These are phyloP conservation scores for Drosophila pruinosa DNA, from an alignment of 1,140 invertebrate genomes.

Conservation along the genomic window DNA sequence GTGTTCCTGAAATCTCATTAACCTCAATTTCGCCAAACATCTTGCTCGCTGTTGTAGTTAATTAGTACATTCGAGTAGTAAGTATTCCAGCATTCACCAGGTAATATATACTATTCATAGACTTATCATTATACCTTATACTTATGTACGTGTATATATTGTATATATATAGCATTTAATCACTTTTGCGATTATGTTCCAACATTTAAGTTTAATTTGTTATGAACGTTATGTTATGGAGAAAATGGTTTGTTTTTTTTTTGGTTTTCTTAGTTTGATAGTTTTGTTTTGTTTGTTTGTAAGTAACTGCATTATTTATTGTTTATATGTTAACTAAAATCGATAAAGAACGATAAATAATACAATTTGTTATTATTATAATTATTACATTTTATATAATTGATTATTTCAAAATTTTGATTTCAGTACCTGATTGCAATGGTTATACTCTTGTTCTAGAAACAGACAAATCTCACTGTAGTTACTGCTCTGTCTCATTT, in stretches of 20 bases:
- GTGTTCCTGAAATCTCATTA: conserved; percentile 22
- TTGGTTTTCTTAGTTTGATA: not conserved
- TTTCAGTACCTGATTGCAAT: conserved; percentile 78
- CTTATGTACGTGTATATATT: not conserved
- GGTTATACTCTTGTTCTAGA: conserved; percentile 41
- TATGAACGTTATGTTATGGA: conserved; percentile 8
- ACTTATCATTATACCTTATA: not conserved
- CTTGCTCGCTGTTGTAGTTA: conserved; percentile 6
- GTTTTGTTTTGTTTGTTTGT: not conserved
- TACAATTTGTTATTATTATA: conserved; percentile 17
- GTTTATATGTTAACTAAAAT: conserved; percentile 11
- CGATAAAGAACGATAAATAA: conserved; percentile 29
- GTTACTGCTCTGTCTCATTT: conserved; percentile 39
- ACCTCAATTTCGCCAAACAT: conserved; percentile 15
- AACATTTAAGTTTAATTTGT: conserved; percentile 11
- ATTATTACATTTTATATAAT: conserved; percentile 4
- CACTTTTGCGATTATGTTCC: not conserved
- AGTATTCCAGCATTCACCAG: not conserved
- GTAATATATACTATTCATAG: not conserved
- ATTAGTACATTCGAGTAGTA: conserved; percentile 17
- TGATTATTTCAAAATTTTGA: conserved; percentile 70
- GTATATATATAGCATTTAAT: conserved; percentile 2
- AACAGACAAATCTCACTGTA: conserved; percentile 66
- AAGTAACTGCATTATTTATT: conserved; percentile 24
- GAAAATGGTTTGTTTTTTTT: not conserved